phyloP scores from a whole-genome alignment of 2,797 vertebrate species.

The Calcarius lapponicus region DNA sequence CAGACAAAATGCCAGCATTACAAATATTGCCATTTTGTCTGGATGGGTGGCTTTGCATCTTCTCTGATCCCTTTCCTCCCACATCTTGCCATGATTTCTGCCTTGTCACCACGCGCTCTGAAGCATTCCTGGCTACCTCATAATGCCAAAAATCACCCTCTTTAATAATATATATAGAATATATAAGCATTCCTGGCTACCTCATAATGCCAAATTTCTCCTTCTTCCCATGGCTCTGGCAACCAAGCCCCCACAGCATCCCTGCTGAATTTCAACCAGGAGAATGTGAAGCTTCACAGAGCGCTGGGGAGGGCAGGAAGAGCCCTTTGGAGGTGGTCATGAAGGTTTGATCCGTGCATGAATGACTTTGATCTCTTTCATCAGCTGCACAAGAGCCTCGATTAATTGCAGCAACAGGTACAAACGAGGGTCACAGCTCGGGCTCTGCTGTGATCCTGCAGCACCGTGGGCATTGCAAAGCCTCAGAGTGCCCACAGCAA shows the following conservation, averaged over 20 bases:
- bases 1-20: fast-evolving
- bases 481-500: background rate
- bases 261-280: background rate
- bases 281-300: fast-evolving
- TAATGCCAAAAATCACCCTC: background rate
- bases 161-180: too few species aligned
- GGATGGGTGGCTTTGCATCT: background rate
- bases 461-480: background rate
- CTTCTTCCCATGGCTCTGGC: too few species aligned
- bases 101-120: background rate
- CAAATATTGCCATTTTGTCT: background rate
- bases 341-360: background rate
- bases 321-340: fast-evolving
- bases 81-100: background rate
- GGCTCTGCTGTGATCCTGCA: fast-evolving
- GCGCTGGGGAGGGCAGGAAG: background rate
- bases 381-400: background rate
- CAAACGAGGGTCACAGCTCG: background rate
- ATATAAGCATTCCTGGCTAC: background rate
- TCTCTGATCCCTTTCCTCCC: background rate
- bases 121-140: background rate
- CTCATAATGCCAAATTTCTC: background rate
- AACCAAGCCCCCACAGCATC: background rate
- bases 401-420: background rate
- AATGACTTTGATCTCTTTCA: background rate